These are phyloP conservation scores for Choreutis nemorana DNA, from an alignment of 2,888 invertebrate species.

Conservation along the genomic window DNA sequence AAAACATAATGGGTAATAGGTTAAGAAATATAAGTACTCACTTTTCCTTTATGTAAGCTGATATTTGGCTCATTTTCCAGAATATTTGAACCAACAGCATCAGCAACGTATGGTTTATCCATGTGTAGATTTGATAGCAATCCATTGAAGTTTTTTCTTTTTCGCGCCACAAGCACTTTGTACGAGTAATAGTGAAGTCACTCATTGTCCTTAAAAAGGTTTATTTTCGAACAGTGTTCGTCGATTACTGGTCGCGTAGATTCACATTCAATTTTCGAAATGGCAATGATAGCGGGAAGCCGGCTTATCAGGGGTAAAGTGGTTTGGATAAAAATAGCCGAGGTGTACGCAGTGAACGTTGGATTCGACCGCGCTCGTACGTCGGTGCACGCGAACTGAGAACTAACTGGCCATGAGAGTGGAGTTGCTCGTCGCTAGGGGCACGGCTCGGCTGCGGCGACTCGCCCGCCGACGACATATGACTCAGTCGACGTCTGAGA, in stretches of 20 bases:
- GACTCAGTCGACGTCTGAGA: constrained; percentile 40
- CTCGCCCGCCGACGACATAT: constrained; percentile 42
- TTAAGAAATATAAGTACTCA: constrained; percentile 23
- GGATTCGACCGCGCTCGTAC: constrained; percentile 37
- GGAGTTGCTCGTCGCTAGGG: constrained; percentile 3
- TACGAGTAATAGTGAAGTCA: no score
- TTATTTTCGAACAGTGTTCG: background rate
- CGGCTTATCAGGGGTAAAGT: constrained; percentile 24
- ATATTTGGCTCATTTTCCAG: constrained; percentile 60
- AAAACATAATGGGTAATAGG: no score
- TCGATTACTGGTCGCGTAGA: constrained; percentile 17
- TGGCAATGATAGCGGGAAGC: no score
- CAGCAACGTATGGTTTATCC: constrained; percentile 53
- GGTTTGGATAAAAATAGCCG: constrained; percentile 36
- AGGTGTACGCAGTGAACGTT: constrained; percentile 21
- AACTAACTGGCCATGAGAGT: constrained; percentile 26
- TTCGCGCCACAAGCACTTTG: constrained; percentile 42
- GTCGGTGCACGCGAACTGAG: constrained; percentile 51
- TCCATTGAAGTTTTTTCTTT: constrained; percentile 48
- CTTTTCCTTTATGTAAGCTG: constrained; percentile 54
- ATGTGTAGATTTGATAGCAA: constrained; percentile 54
- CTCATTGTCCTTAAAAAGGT: no score
- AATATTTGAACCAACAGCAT: constrained; percentile 58
- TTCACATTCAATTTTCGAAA: constrained; percentile 22
- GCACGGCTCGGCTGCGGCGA: constrained; percentile 13